phyloP scores from a whole-genome alignment of 2,888 invertebrate species.

The Dromius quadrimaculatus region DNA sequence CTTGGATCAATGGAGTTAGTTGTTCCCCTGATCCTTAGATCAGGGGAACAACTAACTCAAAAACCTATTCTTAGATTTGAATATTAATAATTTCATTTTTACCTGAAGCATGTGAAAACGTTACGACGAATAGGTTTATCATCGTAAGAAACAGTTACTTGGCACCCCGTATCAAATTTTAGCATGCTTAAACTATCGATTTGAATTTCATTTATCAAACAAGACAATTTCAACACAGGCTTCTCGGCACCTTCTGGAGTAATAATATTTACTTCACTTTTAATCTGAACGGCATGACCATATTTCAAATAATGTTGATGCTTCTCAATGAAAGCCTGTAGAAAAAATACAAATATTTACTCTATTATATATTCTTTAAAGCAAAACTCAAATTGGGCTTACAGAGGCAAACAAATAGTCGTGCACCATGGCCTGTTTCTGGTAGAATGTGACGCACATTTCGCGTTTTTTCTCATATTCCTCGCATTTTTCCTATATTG shows the following conservation, averaged over 20 bases:
- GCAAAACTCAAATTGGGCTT: too few species aligned
- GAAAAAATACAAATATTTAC: too few species aligned
- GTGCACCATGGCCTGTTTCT: slow-evolving; percentile 15
- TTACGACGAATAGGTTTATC: slow-evolving; percentile 8
- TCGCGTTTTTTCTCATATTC: neutral
- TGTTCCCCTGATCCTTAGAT: too few species aligned
- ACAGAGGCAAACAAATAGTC: neutral
- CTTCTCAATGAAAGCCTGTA: slow-evolving; percentile 1
- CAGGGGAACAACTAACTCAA: too few species aligned
- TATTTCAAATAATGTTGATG: neutral
- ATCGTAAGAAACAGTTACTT: slow-evolving; percentile 15
- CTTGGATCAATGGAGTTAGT: too few species aligned
- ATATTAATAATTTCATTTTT: neutral
- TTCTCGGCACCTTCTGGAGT: neutral
- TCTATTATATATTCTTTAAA: too few species aligned
- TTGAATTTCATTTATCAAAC: slow-evolving; percentile 10
- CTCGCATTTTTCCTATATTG: slow-evolving; percentile 20
- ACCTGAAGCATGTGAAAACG: slow-evolving; percentile 4
- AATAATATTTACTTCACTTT: neutral
- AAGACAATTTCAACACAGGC: neutral
- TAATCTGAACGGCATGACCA: slow-evolving; percentile 4
- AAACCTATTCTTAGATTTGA: too few species aligned
- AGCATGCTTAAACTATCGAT: neutral
- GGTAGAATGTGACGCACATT: neutral
- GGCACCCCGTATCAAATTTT: neutral